phyloP scores from a whole-genome alignment of 2,888 invertebrate species.

The Hypena proboscidalis region DNA sequence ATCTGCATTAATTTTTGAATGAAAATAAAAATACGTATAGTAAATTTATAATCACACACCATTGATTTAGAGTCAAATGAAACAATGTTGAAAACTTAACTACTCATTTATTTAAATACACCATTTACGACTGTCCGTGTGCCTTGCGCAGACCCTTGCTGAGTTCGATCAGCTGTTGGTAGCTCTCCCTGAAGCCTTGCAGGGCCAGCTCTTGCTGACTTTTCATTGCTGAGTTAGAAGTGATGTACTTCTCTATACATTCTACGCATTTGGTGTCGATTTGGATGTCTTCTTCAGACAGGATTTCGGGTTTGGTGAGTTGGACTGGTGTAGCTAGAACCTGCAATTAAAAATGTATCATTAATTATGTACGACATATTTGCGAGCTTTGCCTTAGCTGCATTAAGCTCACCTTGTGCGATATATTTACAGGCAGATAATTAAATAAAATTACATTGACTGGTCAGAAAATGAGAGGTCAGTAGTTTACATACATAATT shows the following conservation, averaged over 20 bases:
- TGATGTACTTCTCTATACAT: constrained; percentile 87
- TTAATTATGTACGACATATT: too few species aligned
- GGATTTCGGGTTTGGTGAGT: constrained; percentile 71
- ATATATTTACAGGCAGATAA: too few species aligned
- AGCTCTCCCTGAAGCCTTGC: constrained; percentile 89
- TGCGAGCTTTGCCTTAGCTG: too few species aligned
- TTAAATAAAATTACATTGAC: too few species aligned
- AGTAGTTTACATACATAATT: too few species aligned
- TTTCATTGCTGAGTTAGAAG: constrained; percentile 86
- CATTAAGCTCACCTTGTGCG: too few species aligned
- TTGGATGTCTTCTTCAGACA: constrained; percentile 82
- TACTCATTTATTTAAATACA: constrained; percentile 52
- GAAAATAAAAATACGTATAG: too few species aligned
- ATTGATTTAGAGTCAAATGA: constrained; percentile 27
- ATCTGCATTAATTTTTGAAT: too few species aligned
- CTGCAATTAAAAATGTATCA: constrained; percentile 47
- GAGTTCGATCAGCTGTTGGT: constrained; percentile 84
- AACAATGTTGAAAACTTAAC: constrained; percentile 45
- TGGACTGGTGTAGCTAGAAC: constrained; percentile 73
- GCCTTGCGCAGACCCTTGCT: constrained; percentile 88
- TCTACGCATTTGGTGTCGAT: constrained; percentile 84
- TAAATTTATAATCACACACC: too few species aligned
- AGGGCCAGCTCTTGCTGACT: constrained; percentile 89
- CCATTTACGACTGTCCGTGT: constrained; percentile 82
- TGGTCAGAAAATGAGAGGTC: too few species aligned